Evolutionary conservation across 53 echinoderm and acorn worm species (phyloP).

Genomic region (Zoroaster sp.): DNA sequence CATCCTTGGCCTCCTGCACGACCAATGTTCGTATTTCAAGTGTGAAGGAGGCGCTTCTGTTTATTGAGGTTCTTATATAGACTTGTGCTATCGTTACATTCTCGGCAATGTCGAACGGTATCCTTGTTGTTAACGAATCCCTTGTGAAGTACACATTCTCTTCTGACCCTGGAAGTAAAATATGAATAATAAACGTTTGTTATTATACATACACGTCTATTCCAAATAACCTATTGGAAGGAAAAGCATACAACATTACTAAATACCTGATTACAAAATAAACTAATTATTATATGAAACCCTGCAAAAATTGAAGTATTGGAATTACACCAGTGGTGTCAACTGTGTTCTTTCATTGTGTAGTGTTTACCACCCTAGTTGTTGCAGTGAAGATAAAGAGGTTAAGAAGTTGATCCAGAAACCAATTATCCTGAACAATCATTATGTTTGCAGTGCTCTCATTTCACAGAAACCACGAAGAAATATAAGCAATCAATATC

Average conservation of each 20-base stretch:
- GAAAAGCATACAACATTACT: background rate
- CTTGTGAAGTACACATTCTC: conserved; percentile 12
- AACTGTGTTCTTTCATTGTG: too few species aligned
- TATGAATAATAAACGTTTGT: background rate
- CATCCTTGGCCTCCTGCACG: background rate
- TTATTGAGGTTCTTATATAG: background rate
- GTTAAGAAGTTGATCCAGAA: too few species aligned
- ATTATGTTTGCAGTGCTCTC: too few species aligned
- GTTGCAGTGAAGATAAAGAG: too few species aligned
- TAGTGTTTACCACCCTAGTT: too few species aligned
- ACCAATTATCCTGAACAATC: too few species aligned
- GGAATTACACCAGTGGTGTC: background rate
- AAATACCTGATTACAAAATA: background rate
- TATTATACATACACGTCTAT: background rate
- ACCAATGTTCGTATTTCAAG: background rate
- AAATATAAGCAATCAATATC: too few species aligned
- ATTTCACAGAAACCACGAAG: too few species aligned
- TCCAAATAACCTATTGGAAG: background rate
- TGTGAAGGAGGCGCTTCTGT: background rate
- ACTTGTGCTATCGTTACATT: background rate
- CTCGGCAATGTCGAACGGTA: background rate
- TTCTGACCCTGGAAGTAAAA: background rate
- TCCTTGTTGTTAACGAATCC: background rate
- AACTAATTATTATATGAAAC: background rate
- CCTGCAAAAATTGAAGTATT: background rate